Base-by-base conservation (phyloP, 2,888 invertebrate genomes). In the Lutraria lutraria region DNA sequence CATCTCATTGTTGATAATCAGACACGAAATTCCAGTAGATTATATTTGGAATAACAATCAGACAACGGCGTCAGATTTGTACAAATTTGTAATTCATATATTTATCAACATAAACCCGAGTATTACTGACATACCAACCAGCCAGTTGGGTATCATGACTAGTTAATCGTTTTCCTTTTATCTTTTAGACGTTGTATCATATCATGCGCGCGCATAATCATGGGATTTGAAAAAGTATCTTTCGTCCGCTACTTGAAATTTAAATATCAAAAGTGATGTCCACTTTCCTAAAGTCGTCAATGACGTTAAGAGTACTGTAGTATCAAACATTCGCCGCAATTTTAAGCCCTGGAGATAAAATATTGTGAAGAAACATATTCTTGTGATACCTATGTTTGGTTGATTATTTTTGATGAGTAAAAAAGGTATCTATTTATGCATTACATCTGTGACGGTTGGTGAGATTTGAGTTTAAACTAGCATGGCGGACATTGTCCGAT, bases 21-120 rank as follows among this genome's bases (percentile, higher is more conserved):
- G 80, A 85, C 85, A 76, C 21, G 15, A 60, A 85, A 80, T 85
- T 85, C 79, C 53, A n/a, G 60, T 52, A 76, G 84, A 79, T 88
- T 88, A 88, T 83, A 34, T 76, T 52, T 31, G 15, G 25, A 68
- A 85, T 34, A 80, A 80, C 80, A 76, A 81, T 81, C 81, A 72
- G 72, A 85, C 53, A n/a, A 19, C 53, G 90, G 90, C 90, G 90
- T 90, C 90, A 86, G 86, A 88, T 86, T 86, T 90, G 90, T 88
- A 90, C 88, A 90, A 86, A 90, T 88, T 90, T 88, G 90, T 81
- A 81, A 90, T 90, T 90, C 90, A 90, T 90, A 90, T 88, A 81
- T 82, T 82, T 88, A 83, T 81, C 79, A 79, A 86, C 83, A 88
- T 72, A 83, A 76, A 86, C 88, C 88, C 54, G 16, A 31, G 72